A percentile compares a stretch with the other conserved stretches of the same genome.
phyloP scores from a whole-genome alignment of 2,113 vertebrate genomes.

The Thymallus thymallus region DNA sequence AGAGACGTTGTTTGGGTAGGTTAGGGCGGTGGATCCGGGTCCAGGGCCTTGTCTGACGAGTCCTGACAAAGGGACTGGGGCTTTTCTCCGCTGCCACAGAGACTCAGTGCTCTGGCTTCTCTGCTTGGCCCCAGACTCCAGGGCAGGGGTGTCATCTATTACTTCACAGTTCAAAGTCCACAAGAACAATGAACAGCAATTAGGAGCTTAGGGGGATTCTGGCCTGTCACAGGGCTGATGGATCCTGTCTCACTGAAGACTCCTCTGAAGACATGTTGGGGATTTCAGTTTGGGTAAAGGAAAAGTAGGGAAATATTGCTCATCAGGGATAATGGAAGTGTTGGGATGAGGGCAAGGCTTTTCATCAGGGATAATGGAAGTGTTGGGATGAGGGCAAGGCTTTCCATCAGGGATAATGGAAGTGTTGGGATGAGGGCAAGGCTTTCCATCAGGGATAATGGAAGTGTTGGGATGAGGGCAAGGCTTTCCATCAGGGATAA shows the following conservation, averaged over 20 bases:
- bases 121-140: slow-evolving; percentile 1
- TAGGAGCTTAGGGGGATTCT: slow-evolving; percentile 71
- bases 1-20: background rate
- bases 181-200: slow-evolving; percentile 69
- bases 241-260: slow-evolving; percentile 8
- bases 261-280: background rate
- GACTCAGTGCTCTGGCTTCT: too few relatives aligned
- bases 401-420: too few relatives aligned
- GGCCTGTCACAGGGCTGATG: slow-evolving; percentile 52
- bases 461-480: too few relatives aligned
- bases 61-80: too few relatives aligned
- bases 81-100: slow-evolving; percentile 31
- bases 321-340: slow-evolving; percentile 2
- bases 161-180: slow-evolving; percentile 72
- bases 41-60: too few relatives aligned
- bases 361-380: too few relatives aligned
- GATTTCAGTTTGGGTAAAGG: background rate
- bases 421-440: too few relatives aligned
- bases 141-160: slow-evolving; percentile 52
- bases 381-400: too few relatives aligned
- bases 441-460: too few relatives aligned
- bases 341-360: background rate
- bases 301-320: background rate
- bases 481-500: too few relatives aligned
- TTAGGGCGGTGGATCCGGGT: too few relatives aligned